These are phyloP conservation scores for Lomographa bimaculata DNA, from an alignment of 2,888 invertebrate genomes.

Conservation along the genomic window DNA sequence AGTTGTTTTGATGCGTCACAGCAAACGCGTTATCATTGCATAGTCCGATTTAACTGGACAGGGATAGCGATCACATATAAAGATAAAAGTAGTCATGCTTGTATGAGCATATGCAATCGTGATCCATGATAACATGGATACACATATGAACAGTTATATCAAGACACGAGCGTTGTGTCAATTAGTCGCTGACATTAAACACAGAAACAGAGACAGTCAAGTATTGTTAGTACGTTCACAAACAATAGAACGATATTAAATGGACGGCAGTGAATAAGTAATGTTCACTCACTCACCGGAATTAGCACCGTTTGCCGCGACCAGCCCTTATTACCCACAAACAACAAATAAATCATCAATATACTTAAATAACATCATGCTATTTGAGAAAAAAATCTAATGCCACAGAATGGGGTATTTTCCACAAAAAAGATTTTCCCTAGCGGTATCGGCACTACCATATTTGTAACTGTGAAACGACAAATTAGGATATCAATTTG, in stretches of 20 bases:
- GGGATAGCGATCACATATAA: no score
- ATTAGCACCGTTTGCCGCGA: slow-evolving; percentile 62
- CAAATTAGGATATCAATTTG: no score
- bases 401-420: slow-evolving; percentile 10
- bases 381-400: slow-evolving; percentile 14
- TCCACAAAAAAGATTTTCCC: no score
- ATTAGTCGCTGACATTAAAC: slow-evolving; percentile 13
- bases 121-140: slow-evolving; percentile 17
- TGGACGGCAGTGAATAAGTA: slow-evolving; percentile 51
- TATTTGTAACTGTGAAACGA: no score
- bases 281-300: slow-evolving; percentile 72
- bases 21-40: no score
- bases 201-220: slow-evolving; percentile 22
- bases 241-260: slow-evolving; percentile 46
- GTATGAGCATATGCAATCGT: slow-evolving; percentile 7
- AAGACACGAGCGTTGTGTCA: slow-evolving; percentile 8
- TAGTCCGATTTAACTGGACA: no score
- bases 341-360: slow-evolving; percentile 60
- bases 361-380: slow-evolving; percentile 52
- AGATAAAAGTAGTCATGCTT: no score
- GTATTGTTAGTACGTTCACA: slow-evolving; percentile 60
- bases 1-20: no score
- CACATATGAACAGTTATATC: slow-evolving; percentile 8
- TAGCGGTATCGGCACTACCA: no score
- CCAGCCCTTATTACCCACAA: slow-evolving; percentile 74